Evolutionary conservation across 2,113 vertebrate genomes (phyloP).

Genomic region (Orthonyx spaldingii): DNA sequence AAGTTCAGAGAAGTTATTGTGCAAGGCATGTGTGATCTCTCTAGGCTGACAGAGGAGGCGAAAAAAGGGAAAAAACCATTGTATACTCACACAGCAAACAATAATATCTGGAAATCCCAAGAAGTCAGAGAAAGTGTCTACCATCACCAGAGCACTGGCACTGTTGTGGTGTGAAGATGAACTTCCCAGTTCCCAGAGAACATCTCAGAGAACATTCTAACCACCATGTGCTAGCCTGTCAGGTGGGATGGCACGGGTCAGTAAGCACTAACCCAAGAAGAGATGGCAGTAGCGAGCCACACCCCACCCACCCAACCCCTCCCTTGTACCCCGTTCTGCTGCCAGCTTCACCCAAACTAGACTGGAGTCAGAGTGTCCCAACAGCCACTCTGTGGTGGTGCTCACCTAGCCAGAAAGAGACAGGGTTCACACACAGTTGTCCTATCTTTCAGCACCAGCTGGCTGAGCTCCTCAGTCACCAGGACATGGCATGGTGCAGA

Average conservation of each 20-base stretch:
- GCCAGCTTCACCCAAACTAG: neutral
- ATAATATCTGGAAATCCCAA: neutral
- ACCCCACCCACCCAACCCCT: accelerated
- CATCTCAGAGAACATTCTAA: neutral
- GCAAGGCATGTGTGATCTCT: neutral
- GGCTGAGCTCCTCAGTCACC: neutral
- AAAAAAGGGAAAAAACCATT: neutral
- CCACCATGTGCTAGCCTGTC: accelerated
- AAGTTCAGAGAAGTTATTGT: neutral
- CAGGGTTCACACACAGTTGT: accelerated
- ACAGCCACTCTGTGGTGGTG: too few relatives aligned
- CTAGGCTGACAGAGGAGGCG: neutral
- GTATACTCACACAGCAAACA: neutral
- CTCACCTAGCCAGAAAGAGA: neutral
- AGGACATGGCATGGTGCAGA: neutral
- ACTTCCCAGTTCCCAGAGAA: neutral
- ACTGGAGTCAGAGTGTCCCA: neutral
- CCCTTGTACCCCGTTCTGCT: neutral
- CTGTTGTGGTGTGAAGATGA: neutral
- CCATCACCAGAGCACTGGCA: neutral
- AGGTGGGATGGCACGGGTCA: accelerated
- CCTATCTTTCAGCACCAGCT: neutral
- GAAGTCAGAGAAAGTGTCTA: neutral
- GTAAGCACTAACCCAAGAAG: neutral
- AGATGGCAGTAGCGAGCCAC: neutral